These are phyloP conservation scores for Pygoscelis antarcticus DNA, from an alignment of 2,113 vertebrate species.

Conservation along the genomic window DNA sequence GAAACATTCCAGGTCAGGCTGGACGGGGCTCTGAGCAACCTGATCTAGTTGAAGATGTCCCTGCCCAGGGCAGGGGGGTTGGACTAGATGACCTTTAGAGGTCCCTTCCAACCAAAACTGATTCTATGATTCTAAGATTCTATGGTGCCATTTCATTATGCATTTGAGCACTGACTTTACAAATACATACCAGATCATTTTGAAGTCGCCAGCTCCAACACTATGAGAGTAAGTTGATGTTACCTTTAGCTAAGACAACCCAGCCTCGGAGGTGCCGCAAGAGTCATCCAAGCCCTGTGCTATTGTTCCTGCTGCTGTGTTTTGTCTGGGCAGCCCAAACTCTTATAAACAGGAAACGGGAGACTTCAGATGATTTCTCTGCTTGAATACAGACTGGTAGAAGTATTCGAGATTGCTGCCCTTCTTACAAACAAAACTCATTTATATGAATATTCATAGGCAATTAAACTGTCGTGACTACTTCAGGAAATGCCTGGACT, in stretches of 20 bases:
- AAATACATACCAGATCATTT: neutral
- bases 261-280: neutral
- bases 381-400: neutral
- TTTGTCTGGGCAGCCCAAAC: constrained; percentile 33
- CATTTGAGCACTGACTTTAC: neutral
- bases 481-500: constrained; percentile 1
- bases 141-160: neutral
- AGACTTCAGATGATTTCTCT: constrained; percentile 7
- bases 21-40: neutral
- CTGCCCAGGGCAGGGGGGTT: neutral
- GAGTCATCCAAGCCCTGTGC: neutral
- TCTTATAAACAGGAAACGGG: constrained; percentile 42
- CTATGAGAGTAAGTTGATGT: neutral
- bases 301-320: constrained; percentile 42
- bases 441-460: constrained; percentile 18
- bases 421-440: neutral
- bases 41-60: neutral
- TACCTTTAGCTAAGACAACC: neutral
- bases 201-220: neutral
- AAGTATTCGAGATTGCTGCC: neutral
- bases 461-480: neutral
- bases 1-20: neutral
- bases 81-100: neutral
- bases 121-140: neutral
- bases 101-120: neutral